These are phyloP conservation scores for Polypterus senegalus DNA, from an alignment of 2,113 vertebrate species.

Conservation along the genomic window DNA sequence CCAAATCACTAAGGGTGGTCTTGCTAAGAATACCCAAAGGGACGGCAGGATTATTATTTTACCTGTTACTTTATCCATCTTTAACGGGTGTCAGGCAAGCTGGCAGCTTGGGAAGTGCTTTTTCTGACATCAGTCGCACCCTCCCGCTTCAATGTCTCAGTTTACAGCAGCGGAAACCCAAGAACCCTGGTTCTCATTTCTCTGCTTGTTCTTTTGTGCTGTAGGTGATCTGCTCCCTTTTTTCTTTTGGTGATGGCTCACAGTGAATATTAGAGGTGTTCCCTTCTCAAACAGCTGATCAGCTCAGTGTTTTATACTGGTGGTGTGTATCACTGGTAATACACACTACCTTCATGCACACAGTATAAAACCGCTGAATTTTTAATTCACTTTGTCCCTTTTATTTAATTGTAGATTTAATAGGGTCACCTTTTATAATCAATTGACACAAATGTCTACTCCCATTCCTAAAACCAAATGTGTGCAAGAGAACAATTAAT, in stretches of 20 bases:
- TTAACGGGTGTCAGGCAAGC: not conserved
- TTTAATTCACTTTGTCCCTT: no score
- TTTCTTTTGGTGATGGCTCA: not conserved
- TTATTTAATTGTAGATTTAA: no score
- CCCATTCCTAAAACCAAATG: no score
- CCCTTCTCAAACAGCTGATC: not conserved
- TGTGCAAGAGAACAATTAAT: no score
- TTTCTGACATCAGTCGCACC: not conserved
- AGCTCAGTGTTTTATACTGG: no score
- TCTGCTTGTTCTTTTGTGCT: not conserved
- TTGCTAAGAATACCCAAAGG: not conserved
- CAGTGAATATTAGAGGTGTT: not conserved
- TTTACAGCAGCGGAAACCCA: not conserved
- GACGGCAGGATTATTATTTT: not conserved
- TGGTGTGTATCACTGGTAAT: no score
- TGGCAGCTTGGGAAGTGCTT: slow-evolving; percentile 1
- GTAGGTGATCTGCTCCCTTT: no score
- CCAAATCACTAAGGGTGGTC: not conserved
- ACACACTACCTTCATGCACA: no score
- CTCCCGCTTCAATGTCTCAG: not conserved
- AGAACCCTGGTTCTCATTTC: not conserved
- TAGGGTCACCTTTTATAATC: no score
- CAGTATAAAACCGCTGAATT: no score
- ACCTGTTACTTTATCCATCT: slow-evolving; percentile 1
- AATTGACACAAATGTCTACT: no score